These are phyloP conservation scores for Steinernema hermaphroditum DNA, from an alignment of 2,888 invertebrate species.

Conservation along the genomic window DNA sequence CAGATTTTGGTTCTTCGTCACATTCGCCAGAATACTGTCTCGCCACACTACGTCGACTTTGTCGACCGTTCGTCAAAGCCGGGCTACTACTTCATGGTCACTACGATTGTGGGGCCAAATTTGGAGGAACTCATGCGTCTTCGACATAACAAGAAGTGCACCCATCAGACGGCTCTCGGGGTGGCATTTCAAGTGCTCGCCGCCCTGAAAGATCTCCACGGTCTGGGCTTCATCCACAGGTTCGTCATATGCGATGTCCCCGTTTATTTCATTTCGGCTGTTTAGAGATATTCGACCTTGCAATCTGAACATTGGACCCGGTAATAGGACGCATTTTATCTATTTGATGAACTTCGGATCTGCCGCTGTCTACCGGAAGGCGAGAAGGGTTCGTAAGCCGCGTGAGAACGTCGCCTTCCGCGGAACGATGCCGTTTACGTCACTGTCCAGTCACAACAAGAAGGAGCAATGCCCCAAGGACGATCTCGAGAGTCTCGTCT, in stretches of 20 bases:
- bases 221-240: constrained; percentile 23
- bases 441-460: constrained; percentile 18
- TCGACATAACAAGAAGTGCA: neutral
- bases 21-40: constrained; percentile 27
- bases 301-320: constrained; percentile 19
- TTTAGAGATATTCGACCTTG: constrained; percentile 27
- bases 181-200: neutral
- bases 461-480: constrained; percentile 31
- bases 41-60: constrained; percentile 27
- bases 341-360: constrained; percentile 21
- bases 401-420: constrained; percentile 1
- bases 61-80: constrained; percentile 24
- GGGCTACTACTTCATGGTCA: constrained; percentile 29
- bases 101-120: constrained; percentile 5
- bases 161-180: neutral
- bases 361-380: constrained; percentile 27
- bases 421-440: constrained; percentile 10
- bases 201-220: constrained; percentile 21
- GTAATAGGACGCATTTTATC: constrained; percentile 19
- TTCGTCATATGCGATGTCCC: neutral
- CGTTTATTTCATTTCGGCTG: neutral
- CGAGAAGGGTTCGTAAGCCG: constrained; percentile 22
- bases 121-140: neutral
- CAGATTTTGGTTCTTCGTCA: constrained; percentile 27
- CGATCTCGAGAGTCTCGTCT: constrained; percentile 30